These are phyloP conservation scores for Ichneumoninae sp. DNA, from an alignment of 2,888 invertebrate genomes.

Conservation along the genomic window DNA sequence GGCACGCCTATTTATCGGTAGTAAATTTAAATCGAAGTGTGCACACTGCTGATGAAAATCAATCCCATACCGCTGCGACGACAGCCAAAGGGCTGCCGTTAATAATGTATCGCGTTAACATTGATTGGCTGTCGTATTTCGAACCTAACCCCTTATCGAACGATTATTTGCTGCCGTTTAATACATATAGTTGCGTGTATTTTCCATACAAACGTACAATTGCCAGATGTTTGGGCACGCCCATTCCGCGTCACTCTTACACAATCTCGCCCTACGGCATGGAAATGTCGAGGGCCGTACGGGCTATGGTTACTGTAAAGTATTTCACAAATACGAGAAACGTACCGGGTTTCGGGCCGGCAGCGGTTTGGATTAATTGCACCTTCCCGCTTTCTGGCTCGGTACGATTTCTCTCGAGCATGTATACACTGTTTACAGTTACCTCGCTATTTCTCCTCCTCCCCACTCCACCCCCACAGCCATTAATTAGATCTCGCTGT, in stretches of 20 bases:
- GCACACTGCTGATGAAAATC: not conserved
- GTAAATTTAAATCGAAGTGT: not conserved
- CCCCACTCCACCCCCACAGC: not conserved
- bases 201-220: constrained; percentile 22
- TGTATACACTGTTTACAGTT: constrained; percentile 24
- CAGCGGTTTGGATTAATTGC: constrained; percentile 62
- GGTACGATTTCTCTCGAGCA: constrained; percentile 56
- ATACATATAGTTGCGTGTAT: constrained; percentile 12
- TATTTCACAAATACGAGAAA: constrained; percentile 41
- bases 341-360: constrained; percentile 22
- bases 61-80: not conserved
- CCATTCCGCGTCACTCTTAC: constrained; percentile 46
- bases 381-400: constrained; percentile 48
- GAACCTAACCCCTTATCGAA: not conserved
- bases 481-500: constrained; percentile 46
- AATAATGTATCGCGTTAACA: not conserved
- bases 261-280: constrained; percentile 46
- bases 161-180: constrained; percentile 38
- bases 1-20: not conserved
- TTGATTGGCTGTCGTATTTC: constrained; percentile 23
- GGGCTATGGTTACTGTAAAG: constrained; percentile 27
- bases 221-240: constrained; percentile 36
- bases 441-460: constrained; percentile 37
- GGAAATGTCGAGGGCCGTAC: constrained; percentile 8
- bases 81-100: too few relatives aligned